Percentiles rank a stretch among this genome's conserved stretches.
Evolutionary conservation across 1,140 invertebrate genomes (phyloP).

Genomic region (Heliconius hermathena): DNA sequence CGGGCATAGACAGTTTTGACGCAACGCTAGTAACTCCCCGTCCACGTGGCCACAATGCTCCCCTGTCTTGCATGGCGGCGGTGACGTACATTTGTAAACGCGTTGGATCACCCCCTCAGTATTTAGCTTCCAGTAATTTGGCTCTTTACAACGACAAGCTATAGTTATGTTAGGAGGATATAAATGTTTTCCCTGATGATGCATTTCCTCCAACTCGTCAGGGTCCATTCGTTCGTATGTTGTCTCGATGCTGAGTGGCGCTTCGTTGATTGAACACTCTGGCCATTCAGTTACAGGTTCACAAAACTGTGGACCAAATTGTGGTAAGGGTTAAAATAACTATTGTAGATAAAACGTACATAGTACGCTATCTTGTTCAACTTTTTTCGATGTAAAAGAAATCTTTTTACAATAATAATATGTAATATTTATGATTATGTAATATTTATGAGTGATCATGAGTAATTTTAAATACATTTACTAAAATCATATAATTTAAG

Average conservation of each 20-base stretch:
- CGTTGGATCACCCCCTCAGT: constrained; percentile 31
- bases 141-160: constrained; percentile 57
- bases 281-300: constrained; percentile 59
- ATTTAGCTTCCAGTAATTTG: constrained; percentile 65
- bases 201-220: constrained; percentile 64
- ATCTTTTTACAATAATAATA: no score
- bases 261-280: constrained; percentile 49
- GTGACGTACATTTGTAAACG: constrained; percentile 54
- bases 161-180: constrained; percentile 63
- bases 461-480: no score
- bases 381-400: no score
- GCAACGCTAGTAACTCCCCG: constrained; percentile 82
- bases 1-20: constrained; percentile 83
- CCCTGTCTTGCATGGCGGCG: constrained; percentile 58
- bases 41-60: constrained; percentile 71
- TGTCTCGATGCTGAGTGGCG: constrained; percentile 51
- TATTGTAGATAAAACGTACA: neutral
- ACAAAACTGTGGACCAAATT: constrained; percentile 63
- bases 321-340: neutral
- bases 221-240: constrained; percentile 59
- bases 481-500: no score
- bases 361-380: no score
- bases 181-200: constrained; percentile 61
- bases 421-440: no score
- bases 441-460: no score